Evolutionary conservation across 1,140 invertebrate species (phyloP), one percentile per base, ranked within the genome.

Genomic region (Drosophila saltans): DNA sequence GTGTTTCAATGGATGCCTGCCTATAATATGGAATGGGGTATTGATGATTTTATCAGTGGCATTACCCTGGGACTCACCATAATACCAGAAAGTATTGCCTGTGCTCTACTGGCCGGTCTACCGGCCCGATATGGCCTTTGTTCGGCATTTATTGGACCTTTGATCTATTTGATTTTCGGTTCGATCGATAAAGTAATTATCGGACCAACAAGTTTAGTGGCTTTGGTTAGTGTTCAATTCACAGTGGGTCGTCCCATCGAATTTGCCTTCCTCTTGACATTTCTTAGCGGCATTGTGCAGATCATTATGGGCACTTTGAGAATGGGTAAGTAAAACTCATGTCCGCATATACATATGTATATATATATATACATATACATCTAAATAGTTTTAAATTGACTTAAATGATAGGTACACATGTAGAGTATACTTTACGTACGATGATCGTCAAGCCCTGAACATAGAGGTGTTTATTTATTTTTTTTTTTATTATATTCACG

Each of bases 121-220:
- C 95, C 94, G 0, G 93, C 95, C 1, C 94, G 97, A 84, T 94
- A 94, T 89, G 95, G 92, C 1, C 73, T 92, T 1, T 92, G 90
- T 60, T 92, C 92, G 24, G 91, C 92, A 0, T 92, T 92, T 21
- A 81, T 92, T 95, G 96, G 97, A 93, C 94, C 96, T 66, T 96
- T 98, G 82, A 93, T 98, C 10, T 99, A 99, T 92, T 93, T 96
- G 58, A 86, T 98, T 57, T 95, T 99, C 78, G 98, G 98, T 1
- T 97, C 97, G 1, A 96, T 98, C 28, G 97, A 96, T 93, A 96
- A 98, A 93, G 96, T 98, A 9, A 97, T 97, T 0, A 97, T 98
- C 70, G 97, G 97, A 48, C 97, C 97, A 0, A 97, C 97, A 0
- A 97, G 96, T 52, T 93, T 98, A 10, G 97, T 98, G 67, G 91